Evolutionary conservation across 2,888 invertebrate species (phyloP).

Genomic region (Dicycla oo): DNA sequence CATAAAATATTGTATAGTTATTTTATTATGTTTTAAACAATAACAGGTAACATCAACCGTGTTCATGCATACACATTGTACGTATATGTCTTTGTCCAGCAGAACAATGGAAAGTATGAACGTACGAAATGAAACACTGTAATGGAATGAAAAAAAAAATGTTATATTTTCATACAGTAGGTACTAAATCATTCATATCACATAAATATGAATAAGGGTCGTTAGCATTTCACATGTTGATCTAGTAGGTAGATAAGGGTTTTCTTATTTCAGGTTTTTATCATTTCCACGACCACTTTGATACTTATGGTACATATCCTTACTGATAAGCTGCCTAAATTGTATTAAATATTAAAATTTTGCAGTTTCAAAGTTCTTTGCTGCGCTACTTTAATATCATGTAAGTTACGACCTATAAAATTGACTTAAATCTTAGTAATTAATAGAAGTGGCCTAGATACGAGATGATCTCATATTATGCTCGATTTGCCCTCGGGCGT

Average conservation of each 20-base stretch:
- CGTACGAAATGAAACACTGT: slow-evolving; percentile 10
- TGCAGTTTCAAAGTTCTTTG: not conserved
- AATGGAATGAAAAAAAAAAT: not conserved
- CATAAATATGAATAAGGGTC: not conserved
- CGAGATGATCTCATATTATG: slow-evolving; percentile 12
- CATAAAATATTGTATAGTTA: not conserved
- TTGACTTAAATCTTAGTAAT: not conserved
- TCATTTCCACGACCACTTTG: not conserved
- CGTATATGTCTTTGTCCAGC: slow-evolving; percentile 1
- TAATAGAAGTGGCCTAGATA: slow-evolving; percentile 22
- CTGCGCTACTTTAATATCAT: not conserved
- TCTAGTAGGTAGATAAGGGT: not conserved
- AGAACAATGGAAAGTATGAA: slow-evolving; percentile 11
- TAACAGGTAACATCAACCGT: not conserved
- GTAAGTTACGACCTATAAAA: slow-evolving; percentile 4
- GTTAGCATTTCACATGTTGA: not conserved
- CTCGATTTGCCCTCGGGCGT: slow-evolving; percentile 25
- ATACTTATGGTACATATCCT: not conserved
- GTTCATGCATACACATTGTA: slow-evolving; percentile 1
- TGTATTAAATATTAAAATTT: not conserved
- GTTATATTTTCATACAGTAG: not conserved
- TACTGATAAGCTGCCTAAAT: not conserved
- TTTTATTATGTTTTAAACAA: not conserved
- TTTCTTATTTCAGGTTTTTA: too few relatives aligned
- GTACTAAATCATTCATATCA: slow-evolving; percentile 9